Evolutionary conservation across 2,888 invertebrate genomes (phyloP).

Genomic region (Spodoptera exigua): DNA sequence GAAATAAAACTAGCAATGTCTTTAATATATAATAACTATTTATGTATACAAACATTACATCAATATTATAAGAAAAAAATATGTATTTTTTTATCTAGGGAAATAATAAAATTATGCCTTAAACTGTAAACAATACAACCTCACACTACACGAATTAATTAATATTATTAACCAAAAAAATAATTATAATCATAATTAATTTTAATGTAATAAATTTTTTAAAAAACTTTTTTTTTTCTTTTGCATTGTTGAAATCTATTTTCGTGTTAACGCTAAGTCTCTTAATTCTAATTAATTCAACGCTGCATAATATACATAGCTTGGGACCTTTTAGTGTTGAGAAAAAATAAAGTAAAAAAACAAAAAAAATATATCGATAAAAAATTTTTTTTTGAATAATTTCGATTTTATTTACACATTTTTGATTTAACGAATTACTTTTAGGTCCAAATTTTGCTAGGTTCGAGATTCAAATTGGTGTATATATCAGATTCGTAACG

Average conservation of each 20-base stretch:
- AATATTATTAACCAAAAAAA: slow-evolving; percentile 59
- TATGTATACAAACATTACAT: slow-evolving; percentile 89
- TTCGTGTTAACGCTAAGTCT: slow-evolving; percentile 74
- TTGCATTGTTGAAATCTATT: slow-evolving; percentile 70
- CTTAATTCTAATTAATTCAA: slow-evolving; percentile 72
- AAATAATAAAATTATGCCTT: slow-evolving; percentile 76
- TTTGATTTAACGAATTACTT: slow-evolving; percentile 45
- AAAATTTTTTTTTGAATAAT: slow-evolving; percentile 56
- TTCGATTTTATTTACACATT: slow-evolving; percentile 81
- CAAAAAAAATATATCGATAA: slow-evolving; percentile 62
- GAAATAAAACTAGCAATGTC: slow-evolving; percentile 80
- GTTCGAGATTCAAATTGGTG: slow-evolving; percentile 73
- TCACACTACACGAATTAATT: slow-evolving; percentile 79
- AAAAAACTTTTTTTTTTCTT: slow-evolving; percentile 60
- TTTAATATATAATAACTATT: slow-evolving; percentile 89
- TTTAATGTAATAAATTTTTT: slow-evolving; percentile 44
- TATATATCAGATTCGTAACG: slow-evolving; percentile 57
- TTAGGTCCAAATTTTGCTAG: slow-evolving; percentile 50
- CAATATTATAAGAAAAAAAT: slow-evolving; percentile 82
- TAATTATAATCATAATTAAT: slow-evolving; percentile 59
- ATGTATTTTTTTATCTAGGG: slow-evolving; percentile 82
- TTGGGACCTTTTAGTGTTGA: slow-evolving; percentile 76
- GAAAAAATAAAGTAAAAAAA: slow-evolving; percentile 62
- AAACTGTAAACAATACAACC: slow-evolving; percentile 81
- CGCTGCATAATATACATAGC: slow-evolving; percentile 78